Conservation (phyloP, 1,140 invertebrate species). For the Luehdorfia chinensis region DNA sequence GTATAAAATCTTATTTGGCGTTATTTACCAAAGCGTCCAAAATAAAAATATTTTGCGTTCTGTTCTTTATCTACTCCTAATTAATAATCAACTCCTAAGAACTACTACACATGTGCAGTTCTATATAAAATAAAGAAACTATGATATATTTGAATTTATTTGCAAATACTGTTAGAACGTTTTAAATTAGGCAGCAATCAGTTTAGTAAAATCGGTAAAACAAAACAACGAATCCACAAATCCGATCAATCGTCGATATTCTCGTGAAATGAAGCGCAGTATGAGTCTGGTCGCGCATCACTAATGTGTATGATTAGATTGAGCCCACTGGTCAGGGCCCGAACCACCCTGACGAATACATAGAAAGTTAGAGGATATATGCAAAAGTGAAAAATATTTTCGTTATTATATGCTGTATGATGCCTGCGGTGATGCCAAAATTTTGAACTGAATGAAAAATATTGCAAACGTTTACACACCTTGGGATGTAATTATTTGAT, state of each 20-base stretch:
- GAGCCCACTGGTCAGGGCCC: constrained; percentile 58
- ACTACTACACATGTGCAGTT: too few relatives aligned
- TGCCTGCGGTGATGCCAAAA: too few relatives aligned
- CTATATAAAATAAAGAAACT: too few relatives aligned
- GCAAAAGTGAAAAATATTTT: not conserved
- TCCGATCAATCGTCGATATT: constrained; percentile 57
- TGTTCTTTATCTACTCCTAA: too few relatives aligned
- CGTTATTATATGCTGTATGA: not conserved
- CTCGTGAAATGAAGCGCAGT: constrained; percentile 70
- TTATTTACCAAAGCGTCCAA: too few relatives aligned
- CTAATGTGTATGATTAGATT: constrained; percentile 74
- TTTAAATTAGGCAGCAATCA: not conserved
- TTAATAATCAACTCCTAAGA: too few relatives aligned
- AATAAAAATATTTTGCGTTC: too few relatives aligned
- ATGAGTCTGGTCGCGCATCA: constrained; percentile 59
- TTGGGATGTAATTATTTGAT: too few relatives aligned
- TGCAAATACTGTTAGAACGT: too few relatives aligned
- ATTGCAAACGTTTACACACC: not conserved
- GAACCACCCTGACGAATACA: constrained; percentile 23
- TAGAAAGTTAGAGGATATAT: constrained; percentile 1
- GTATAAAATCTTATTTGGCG: too few relatives aligned
- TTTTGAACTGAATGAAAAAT: not conserved
- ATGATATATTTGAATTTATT: too few relatives aligned
- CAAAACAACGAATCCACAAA: constrained; percentile 45
- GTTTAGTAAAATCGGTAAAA: constrained; percentile 32